Percentiles rank a stretch among this genome's conserved stretches.
phyloP scores from a whole-genome alignment of 2,113 vertebrate genomes.

The Nerophis ophidion region DNA sequence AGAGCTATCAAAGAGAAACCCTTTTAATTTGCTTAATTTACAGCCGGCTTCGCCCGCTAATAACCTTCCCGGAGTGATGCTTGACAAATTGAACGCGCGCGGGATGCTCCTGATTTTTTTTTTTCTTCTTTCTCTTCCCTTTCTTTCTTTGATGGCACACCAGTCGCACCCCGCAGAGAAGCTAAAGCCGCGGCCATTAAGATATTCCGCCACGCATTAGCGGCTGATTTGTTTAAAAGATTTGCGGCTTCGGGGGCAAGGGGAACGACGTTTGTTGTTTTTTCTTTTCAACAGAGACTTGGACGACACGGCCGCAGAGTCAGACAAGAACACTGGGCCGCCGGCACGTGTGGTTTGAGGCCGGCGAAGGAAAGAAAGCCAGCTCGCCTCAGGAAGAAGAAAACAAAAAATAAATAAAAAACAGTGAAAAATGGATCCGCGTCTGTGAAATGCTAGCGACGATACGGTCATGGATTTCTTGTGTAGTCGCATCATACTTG shows the following conservation, averaged over 20 bases:
- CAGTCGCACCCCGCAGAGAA: constrained; percentile 49
- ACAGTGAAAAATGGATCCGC: constrained; percentile 31
- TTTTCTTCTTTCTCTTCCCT: background rate
- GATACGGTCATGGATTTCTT: constrained; percentile 81
- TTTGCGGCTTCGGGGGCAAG: constrained; percentile 67
- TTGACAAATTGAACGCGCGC: constrained; percentile 56
- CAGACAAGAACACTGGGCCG: constrained; percentile 49
- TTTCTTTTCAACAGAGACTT: constrained; percentile 37
- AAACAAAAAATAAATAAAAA: background rate
- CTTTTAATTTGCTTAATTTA: constrained; percentile 72
- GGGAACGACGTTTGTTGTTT: constrained; percentile 47
- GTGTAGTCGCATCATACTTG: too few relatives aligned
- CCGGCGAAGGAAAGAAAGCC: constrained; percentile 9
- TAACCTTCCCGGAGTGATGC: constrained; percentile 60
- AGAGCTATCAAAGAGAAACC: constrained; percentile 63
- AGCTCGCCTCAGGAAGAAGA: background rate
- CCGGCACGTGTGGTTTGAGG: constrained; percentile 62
- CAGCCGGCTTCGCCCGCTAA: constrained; percentile 56
- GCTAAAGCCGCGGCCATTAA: constrained; percentile 41
- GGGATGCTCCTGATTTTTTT: constrained; percentile 32
- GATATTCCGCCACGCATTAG: constrained; percentile 54
- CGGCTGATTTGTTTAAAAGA: constrained; percentile 71
- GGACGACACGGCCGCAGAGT: constrained; percentile 53
- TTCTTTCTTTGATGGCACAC: background rate
- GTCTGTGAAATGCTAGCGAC: constrained; percentile 50